Conservation (phyloP, 2,888 invertebrate genomes). For the Saturnia pavonia region DNA sequence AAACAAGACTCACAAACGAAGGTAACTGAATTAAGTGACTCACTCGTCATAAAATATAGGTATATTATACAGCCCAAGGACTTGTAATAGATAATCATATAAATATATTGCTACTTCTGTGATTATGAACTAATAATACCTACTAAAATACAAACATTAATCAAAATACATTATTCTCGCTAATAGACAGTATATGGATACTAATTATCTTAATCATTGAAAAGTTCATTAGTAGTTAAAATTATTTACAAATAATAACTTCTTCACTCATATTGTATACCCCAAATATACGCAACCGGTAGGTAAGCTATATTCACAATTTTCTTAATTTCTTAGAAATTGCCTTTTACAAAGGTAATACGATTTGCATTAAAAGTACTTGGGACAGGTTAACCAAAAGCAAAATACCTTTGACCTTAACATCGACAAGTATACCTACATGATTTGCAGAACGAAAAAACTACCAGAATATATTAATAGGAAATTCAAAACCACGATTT, state of each 20-base stretch:
- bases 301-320: neutral
- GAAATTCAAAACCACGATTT: constrained; percentile 34
- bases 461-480: constrained; percentile 32
- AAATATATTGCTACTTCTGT: neutral
- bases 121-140: neutral
- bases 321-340: neutral
- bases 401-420: neutral
- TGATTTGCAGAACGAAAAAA: constrained; percentile 23
- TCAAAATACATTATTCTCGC: neutral
- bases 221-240: neutral
- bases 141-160: neutral
- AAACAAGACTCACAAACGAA: neutral
- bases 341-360: neutral
- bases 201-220: neutral
- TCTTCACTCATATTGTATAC: too few relatives aligned
- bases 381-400: neutral
- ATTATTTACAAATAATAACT: too few relatives aligned
- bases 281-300: too few relatives aligned
- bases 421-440: neutral
- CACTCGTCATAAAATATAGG: neutral
- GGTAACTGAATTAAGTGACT: neutral
- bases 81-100: neutral
- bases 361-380: neutral
- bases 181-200: neutral
- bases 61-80: neutral